Evolutionary conservation across 2,113 vertebrate species (phyloP).

Genomic region (Syngnathoides biaculeatus): DNA sequence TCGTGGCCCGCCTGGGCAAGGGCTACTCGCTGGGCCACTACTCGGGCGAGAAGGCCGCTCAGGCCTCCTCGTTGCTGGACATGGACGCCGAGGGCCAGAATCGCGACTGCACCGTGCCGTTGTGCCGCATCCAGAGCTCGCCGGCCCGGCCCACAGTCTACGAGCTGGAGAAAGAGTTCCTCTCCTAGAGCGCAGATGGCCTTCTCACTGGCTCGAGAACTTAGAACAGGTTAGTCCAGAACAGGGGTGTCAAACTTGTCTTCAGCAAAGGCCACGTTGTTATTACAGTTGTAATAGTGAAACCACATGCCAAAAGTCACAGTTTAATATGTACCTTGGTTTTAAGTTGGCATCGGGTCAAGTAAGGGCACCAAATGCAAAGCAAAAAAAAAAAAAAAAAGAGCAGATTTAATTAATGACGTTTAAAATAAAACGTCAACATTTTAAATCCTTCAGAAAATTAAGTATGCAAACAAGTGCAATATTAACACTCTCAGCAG

Average conservation of each 20-base stretch:
- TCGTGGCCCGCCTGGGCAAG: constrained; percentile 44
- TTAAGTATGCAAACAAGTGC: too few relatives aligned
- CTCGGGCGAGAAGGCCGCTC: constrained; percentile 58
- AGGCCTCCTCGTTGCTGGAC: constrained; percentile 81
- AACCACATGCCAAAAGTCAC: too few relatives aligned
- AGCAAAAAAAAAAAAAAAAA: too few relatives aligned
- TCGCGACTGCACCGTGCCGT: constrained; percentile 82
- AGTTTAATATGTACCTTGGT: too few relatives aligned
- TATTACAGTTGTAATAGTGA: too few relatives aligned
- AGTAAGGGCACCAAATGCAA: too few relatives aligned
- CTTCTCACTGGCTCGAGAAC: constrained; percentile 22
- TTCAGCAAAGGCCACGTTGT: background rate
- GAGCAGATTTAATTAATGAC: too few relatives aligned
- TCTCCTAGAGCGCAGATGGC: constrained; percentile 63
- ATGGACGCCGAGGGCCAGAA: constrained; percentile 85
- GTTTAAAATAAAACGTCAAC: too few relatives aligned
- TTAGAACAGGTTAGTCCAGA: background rate
- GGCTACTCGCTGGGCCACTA: constrained; percentile 71
- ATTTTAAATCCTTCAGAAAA: too few relatives aligned
- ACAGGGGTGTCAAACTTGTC: background rate
- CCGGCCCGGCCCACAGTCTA: constrained; percentile 72
- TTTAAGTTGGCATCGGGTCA: too few relatives aligned
- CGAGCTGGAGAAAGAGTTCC: constrained; percentile 86
- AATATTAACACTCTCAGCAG: too few relatives aligned
- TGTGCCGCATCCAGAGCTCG: constrained; percentile 82